Conservation (phyloP, 2,113 vertebrate species). For the Chloropsis cyanopogon region DNA sequence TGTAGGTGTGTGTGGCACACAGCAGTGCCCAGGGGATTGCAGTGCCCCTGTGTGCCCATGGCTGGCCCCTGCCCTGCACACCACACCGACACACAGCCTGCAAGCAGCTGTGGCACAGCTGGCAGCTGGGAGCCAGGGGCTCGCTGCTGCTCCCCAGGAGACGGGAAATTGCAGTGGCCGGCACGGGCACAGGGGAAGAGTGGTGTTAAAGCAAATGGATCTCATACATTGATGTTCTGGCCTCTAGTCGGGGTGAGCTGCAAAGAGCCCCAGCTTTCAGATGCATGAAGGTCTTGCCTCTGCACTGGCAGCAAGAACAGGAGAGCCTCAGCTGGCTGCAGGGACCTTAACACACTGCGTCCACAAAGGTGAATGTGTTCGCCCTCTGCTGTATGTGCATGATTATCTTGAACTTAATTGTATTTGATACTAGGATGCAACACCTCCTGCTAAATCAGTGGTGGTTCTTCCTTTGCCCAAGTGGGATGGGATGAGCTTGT, state of each 20-base stretch:
- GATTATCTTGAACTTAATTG: background rate
- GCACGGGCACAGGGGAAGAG: accelerated
- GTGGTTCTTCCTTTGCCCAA: background rate
- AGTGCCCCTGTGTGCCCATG: background rate
- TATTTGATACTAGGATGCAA: background rate
- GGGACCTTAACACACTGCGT: background rate
- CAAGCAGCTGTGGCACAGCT: background rate
- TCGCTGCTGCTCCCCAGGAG: accelerated
- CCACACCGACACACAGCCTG: background rate
- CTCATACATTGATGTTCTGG: background rate
- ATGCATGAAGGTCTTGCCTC: background rate
- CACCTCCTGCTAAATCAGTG: background rate
- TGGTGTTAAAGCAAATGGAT: background rate
- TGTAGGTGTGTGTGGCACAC: background rate
- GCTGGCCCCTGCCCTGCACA: background rate
- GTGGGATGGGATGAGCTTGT: background rate
- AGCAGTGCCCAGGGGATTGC: background rate
- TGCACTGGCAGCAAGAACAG: background rate
- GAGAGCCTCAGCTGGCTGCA: background rate
- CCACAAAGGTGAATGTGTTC: background rate
- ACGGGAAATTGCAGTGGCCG: accelerated
- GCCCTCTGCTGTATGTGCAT: background rate
- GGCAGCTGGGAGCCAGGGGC: background rate
- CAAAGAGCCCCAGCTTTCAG: background rate
- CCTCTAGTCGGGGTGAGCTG: background rate